Base-by-base conservation (phyloP, 2,113 vertebrate species). In the Sander vitreus region DNA sequence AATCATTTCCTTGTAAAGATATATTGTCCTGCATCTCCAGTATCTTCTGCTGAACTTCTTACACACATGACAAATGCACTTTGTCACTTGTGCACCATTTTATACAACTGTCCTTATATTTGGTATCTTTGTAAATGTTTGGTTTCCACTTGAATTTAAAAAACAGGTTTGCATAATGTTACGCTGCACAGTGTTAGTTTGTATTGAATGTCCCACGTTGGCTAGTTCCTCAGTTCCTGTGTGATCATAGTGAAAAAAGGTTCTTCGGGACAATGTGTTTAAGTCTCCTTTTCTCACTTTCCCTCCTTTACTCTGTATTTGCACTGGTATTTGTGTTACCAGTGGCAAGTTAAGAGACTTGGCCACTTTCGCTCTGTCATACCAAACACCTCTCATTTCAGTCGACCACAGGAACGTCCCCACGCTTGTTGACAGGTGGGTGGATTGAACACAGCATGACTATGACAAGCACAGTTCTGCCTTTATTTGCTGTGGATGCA, bases 281-380 rank as follows among this genome's bases (percentile, higher is more conserved):
- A 25, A 36, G 19, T 45, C 27, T 58, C 4, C 13, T 53, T 47
- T 10, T 36, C 5, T 43, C 9, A 30, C 51, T 66, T 57, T 79
- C 64, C 36, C 66, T 76, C 36, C 60, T 63, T 5, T 21, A 3
- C 10, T 12, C 54, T 62, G 36, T 75, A 10, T 53, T 59, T 6
- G 5, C 16, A 23, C n/a, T n/a, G n/a, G n/a, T n/a, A n/a, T n/a
- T n/a, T 23, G 47, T 81, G 68, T 25, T 33, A 75, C 63, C 63
- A 50, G 19, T 53, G 15, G 14, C 33, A 23, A 0, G 78, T 73
- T 27, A 74, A 66, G 33, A 63, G 54, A 65, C 60, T 59, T 79
- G 65, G 74, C 59, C 16, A 2, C 53, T 54, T 68, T 81, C 74
- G 66, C 67, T 53, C 27, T 58, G 80, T 76, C 81, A 68, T 18